Conservation (phyloP, 1,140 invertebrate species). For the Stratiolaelaps scimitus region DNA sequence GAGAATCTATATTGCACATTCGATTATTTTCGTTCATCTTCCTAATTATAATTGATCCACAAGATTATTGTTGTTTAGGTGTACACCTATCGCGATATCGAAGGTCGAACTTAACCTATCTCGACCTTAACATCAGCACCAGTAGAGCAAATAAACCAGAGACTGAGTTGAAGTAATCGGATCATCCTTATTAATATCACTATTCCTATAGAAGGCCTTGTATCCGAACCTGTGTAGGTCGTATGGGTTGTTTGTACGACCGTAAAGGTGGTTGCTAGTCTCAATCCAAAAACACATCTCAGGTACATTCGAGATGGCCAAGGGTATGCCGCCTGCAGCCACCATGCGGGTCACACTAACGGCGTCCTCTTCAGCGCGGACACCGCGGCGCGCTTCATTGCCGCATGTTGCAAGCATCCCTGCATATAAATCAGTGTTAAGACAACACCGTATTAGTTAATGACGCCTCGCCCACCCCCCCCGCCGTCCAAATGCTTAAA, state of each 20-base stretch:
- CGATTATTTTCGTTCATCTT: background rate
- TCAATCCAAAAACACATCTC: conserved; percentile 75
- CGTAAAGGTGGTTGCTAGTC: conserved; percentile 73
- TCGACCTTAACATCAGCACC: too few relatives aligned
- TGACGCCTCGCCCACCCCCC: too few relatives aligned
- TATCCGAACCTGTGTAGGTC: conserved; percentile 55
- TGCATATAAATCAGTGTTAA: conserved; percentile 46
- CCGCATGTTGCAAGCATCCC: conserved; percentile 54
- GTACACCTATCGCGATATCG: too few relatives aligned
- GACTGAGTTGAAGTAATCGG: too few relatives aligned
- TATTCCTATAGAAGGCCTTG: too few relatives aligned
- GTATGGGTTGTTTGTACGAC: conserved; percentile 74
- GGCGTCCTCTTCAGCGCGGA: conserved; percentile 53
- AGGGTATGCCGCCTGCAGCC: conserved; percentile 59
- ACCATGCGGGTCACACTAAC: conserved; percentile 49
- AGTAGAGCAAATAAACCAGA: too few relatives aligned
- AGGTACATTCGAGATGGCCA: conserved; percentile 67
- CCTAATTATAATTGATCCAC: too few relatives aligned
- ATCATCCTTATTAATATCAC: too few relatives aligned
- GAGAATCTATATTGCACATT: background rate
- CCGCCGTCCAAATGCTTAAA: too few relatives aligned
- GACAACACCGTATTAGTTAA: too few relatives aligned
- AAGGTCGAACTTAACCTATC: too few relatives aligned
- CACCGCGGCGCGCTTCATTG: conserved; percentile 46
- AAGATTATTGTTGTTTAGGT: too few relatives aligned